Evolutionary conservation across 2,888 invertebrate species (phyloP), one percentile per base, ranked within the genome.

Genomic region (Thera obeliscata): DNA sequence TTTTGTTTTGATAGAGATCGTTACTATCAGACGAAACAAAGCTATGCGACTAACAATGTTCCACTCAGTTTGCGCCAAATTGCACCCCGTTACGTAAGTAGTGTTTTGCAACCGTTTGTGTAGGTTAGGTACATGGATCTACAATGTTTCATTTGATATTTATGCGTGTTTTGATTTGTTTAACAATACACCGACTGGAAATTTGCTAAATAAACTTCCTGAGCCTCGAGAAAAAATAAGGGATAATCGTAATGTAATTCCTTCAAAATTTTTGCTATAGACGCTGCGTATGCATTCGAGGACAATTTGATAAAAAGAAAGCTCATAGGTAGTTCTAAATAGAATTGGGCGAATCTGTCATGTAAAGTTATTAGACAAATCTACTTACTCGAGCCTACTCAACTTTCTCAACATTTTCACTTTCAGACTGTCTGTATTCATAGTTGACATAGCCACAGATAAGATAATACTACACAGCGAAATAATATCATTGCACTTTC

Each of bases 61-160:
- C 73, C 74, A 73, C 72, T 73, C 66, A 70, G 74, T 62, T 70
- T 70, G 55, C 60, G 60, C 12, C 69, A 71, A 77, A 75, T 76
- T 75, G 64, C 69, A 61, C 55, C 61, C 55, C 56, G 50, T 43
- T 55, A 59, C 61, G 46, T 43, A 52, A 60, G 41, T 7, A 49
- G 52, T 48, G 56, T 68, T 52, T 50, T 52, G 60, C 50, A 62
- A 65, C 54, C 35, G 54, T 52, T 8, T 52, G 7, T 12, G 2
- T 56, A 43, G n/a, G 22, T 61, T 22, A 22, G 22, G 22, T 22
- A 22, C 22, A 64, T 64, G 61, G 41, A 38, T 38, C 56, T 64
- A 12, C 7, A n/a, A 55, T 59, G 35, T 7, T 41, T 41, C 22
- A 9, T 33, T 52, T 50, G 50, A 0, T 22, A 50, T 50, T 50